Evolutionary conservation across 2,888 invertebrate species (phyloP), one percentile per base, ranked within the genome.

Genomic region (Bursaphelenchus okinawaensis): DNA sequence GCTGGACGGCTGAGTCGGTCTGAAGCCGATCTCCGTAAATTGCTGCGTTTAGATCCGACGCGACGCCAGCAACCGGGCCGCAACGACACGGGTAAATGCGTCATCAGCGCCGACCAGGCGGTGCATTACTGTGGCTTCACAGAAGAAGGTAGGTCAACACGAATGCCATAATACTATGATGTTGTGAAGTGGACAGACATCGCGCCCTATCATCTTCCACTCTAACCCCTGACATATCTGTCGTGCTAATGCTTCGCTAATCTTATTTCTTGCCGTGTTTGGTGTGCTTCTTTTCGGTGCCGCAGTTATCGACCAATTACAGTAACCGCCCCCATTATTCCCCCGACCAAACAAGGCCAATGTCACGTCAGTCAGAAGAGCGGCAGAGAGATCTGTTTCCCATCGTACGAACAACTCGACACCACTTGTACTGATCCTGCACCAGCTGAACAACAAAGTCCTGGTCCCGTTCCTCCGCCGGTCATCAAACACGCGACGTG

Each of bases 241-340:
- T n/a, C n/a, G n/a, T n/a, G n/a, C n/a, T n/a, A n/a, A n/a, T n/a
- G 40, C 40, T 40, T 40, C n/a, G 40, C 40, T 40, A 40, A 16
- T 40, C n/a, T 40, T 40, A n/a, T n/a, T n/a, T n/a, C n/a, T n/a
- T n/a, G n/a, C n/a, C n/a, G n/a, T 6, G 40, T 40, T 40, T 40
- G 40, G n/a, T 40, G 26, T 51, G 40, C 24, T 22, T 16, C 23
- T 23, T 63, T 29, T 62, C 22, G 62, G 59, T 54, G 12, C 12
- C 54, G 24, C 12, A 24, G 16, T 20, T 23, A 20, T 12, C 7
- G 7, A 54, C 12, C n/a, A 24, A 16, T 75, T 80, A 67, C 65
- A 81, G 81, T 81, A 68, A 78, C 77, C 12, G 74, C 76, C n/a
- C 81, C 81, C 29, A 79, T 79, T 26, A 81, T 81, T 70, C 80